These are phyloP conservation scores for Myiothlypis chrysogaster DNA, from an alignment of 2,797 vertebrate genomes.

Conservation along the genomic window DNA sequence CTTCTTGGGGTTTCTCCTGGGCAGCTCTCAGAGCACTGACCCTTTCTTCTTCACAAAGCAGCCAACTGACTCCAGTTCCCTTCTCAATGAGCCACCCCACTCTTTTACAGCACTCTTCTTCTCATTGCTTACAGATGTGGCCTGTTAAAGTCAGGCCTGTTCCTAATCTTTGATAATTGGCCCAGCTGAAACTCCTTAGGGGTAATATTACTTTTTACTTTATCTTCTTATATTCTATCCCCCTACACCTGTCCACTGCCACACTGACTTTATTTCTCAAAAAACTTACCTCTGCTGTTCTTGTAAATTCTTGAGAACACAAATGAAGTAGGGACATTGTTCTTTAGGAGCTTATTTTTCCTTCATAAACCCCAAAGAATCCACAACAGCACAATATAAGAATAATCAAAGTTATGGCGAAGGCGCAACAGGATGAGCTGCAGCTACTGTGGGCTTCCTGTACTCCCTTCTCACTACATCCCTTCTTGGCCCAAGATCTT, in stretches of 20 bases:
- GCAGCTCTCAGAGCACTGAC: accelerated
- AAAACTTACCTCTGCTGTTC: not conserved
- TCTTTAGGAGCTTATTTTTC: not conserved
- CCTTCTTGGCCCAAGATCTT: not conserved
- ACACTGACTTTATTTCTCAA: not conserved
- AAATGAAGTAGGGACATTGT: not conserved
- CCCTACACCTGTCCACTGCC: not conserved
- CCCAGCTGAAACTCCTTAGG: too few relatives aligned
- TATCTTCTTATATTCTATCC: too few relatives aligned
- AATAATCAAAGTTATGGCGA: not conserved
- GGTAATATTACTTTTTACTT: too few relatives aligned
- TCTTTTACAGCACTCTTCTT: too few relatives aligned
- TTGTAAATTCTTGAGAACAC: not conserved
- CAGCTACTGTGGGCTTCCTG: not conserved
- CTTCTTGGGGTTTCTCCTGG: too few relatives aligned
- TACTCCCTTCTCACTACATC: not conserved
- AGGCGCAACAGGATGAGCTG: not conserved
- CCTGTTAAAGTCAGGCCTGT: too few relatives aligned
- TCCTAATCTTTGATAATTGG: too few relatives aligned
- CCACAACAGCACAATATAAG: not conserved
- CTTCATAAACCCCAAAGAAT: not conserved
- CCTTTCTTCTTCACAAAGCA: too few relatives aligned
- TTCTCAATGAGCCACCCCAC: accelerated
- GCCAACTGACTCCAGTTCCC: too few relatives aligned
- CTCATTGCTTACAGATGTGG: too few relatives aligned